Conservation (phyloP, 1,140 invertebrate species). For the Trichoplusia ni region DNA sequence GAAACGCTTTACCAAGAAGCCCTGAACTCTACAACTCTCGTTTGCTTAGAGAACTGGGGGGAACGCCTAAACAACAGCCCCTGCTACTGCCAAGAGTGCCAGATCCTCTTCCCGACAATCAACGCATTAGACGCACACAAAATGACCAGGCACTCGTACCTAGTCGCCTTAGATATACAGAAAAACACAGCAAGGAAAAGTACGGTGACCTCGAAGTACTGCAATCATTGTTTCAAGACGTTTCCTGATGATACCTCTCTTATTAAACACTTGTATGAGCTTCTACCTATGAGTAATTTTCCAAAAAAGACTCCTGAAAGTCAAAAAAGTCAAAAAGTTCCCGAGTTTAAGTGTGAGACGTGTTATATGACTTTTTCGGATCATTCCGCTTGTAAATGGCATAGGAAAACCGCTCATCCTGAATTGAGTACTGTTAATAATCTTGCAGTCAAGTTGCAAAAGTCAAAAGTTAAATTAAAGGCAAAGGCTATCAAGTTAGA, state of each 20-base stretch:
- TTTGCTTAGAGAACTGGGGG: slow-evolving; percentile 49
- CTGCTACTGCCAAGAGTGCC: slow-evolving; percentile 52
- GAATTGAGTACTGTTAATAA: not conserved
- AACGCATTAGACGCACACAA: slow-evolving; percentile 57
- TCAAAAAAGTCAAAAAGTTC: not conserved
- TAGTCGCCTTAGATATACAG: slow-evolving; percentile 38
- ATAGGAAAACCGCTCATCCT: not conserved
- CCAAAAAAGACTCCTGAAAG: not conserved
- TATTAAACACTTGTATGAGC: slow-evolving; percentile 52
- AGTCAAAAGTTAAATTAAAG: not conserved
- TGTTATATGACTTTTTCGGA: not conserved
- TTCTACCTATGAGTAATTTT: slow-evolving; percentile 35
- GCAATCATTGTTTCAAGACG: slow-evolving; percentile 50
- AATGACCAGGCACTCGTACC: slow-evolving; percentile 51
- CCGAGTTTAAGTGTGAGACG: not conserved
- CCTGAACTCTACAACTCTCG: not conserved
- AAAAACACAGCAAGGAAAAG: slow-evolving; percentile 45
- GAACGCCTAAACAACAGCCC: slow-evolving; percentile 33
- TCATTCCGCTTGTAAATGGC: not conserved
- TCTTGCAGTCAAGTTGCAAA: not conserved
- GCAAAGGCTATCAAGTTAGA: no score
- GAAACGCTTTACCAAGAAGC: slow-evolving; percentile 8
- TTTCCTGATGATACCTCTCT: slow-evolving; percentile 44
- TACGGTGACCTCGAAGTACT: slow-evolving; percentile 24
- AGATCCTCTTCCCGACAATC: slow-evolving; percentile 54